Conservation (phyloP, 37 sponge, comb jelly and placozoan species). For the Beroe forskalii region DNA sequence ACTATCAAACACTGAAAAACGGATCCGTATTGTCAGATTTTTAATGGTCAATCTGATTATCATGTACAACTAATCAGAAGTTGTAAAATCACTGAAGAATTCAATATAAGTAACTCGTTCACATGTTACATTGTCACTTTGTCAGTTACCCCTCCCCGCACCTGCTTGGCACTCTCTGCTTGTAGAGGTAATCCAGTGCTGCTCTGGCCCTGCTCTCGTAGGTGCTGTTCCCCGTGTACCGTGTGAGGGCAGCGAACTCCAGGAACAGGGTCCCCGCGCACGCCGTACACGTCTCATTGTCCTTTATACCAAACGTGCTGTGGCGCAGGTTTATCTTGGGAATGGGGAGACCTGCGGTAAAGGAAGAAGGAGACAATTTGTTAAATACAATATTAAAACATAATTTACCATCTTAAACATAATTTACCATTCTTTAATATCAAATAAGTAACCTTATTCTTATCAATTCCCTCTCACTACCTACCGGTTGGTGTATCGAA, state of each 20-base stretch:
- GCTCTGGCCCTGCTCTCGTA: constrained; percentile 4
- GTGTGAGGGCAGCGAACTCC: constrained; percentile 95
- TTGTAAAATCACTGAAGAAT: no score
- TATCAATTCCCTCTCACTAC: no score
- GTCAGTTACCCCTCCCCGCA: not conserved
- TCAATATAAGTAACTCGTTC: no score
- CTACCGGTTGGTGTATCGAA: constrained; percentile 92
- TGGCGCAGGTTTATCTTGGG: constrained; percentile 76
- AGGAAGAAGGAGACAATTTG: no score
- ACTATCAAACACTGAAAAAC: no score
- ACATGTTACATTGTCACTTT: not conserved
- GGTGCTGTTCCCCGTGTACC: constrained; percentile 21
- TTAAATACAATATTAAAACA: no score
- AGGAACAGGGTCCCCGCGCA: constrained; percentile 92
- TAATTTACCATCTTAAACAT: no score
- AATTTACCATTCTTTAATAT: no score
- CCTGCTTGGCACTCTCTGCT: not conserved
- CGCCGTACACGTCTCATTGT: constrained; percentile 82
- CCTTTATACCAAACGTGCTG: constrained; percentile 66
- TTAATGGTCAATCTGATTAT: no score
- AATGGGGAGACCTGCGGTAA: constrained; percentile 4
- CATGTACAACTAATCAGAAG: no score
- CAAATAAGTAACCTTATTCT: no score
- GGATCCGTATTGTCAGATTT: no score
- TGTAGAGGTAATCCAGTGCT: constrained; percentile 38